Base-by-base conservation (phyloP, 2,888 invertebrate species). In the Hirtodrosophila trivittata region DNA sequence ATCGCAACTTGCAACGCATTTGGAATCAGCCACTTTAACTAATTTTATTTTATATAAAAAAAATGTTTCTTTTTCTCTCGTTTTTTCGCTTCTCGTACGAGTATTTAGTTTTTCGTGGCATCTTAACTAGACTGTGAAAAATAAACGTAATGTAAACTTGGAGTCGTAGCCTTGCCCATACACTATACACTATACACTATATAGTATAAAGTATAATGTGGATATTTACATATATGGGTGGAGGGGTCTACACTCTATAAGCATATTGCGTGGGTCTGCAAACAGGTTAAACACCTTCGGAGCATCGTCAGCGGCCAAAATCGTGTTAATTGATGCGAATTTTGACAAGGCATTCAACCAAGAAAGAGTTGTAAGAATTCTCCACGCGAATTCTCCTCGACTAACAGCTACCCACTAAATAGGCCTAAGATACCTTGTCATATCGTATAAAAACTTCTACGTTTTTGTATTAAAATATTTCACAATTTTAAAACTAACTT, bases 51-150 rank as follows among this genome's bases (percentile, higher is more conserved):
- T 59, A 52, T 42, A n/a, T n/a, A n/a, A n/a, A n/a, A n/a, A n/a
- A n/a, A n/a, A n/a, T n/a, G n/a, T n/a, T n/a, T n/a, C n/a, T n/a
- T n/a, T n/a, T 49, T 77, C 49, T 59, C 30, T 45, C 14, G 16
- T 47, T 52, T 46, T 33, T 25, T 25, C 6, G 25, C 25, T 35
- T 47, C 58, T 60, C 39, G 60, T n/a, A n/a, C n/a, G n/a, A n/a
- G n/a, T n/a, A n/a, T n/a, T n/a, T n/a, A n/a, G n/a, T n/a, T n/a
- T n/a, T n/a, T n/a, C n/a, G n/a, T n/a, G n/a, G 51, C 65, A 64
- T 47, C 85, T 73, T 62, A 80, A 86, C 67, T 86, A 74, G 80
- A 86, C 57, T 86, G 87, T 80, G 87, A 80, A 86, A 83, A 80
- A 49, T 39, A 43, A 58, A 62, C 63, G 83, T 86, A 84, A 86